Evolutionary conservation across 2,888 invertebrate genomes (phyloP), one percentile per base, ranked within the genome.

Genomic region (Tetanocera ferruginea): DNA sequence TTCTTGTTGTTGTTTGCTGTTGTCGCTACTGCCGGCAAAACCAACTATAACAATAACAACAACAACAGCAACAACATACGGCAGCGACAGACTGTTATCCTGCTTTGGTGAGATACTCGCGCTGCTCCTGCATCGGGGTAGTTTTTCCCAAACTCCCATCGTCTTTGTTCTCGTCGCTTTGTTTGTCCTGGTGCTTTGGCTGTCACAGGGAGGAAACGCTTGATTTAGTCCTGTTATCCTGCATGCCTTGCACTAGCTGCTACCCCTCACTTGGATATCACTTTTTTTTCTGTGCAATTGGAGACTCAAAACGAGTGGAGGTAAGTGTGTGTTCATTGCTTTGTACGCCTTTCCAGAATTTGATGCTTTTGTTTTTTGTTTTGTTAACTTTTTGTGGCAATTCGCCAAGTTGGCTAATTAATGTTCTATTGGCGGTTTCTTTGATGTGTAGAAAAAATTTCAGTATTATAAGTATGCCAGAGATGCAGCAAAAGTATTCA

Each of bases 161-260:
- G 23, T 31, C 19, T 17, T 49, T 23, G 49, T 69, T n/a, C n/a
- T 23, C 49, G 49, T 19, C 19, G 37, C 34, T 11, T 34, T 23
- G 19, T 23, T 67, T 37, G 34, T 67, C 28, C 51, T 51, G 49
- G 43, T 25, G 51, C 11, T 19, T 23, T 23, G 2, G 5, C 23
- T 49, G 28, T 51, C 69, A 51, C 49, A 52, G 69, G 69, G 69
- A 51, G 69, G 69, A 51, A 69, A 69, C 69, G 69, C 69, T 69
- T 23, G 69, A 51, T 69, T 69, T 69, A 17, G 28, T 51, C 49
- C 49, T 69, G 69, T 69, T 69, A 28, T 69, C 69, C 69, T 51
- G 69, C 28, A 6, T 31, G 64, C n/a, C 3, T 64, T 64, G 31
- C 34, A 67, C 19, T 37, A 37, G 37, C 25, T 31, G 19, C 69